phyloP scores from a whole-genome alignment of 2,113 vertebrate genomes.

The Brachyhypopomus gauderio region DNA sequence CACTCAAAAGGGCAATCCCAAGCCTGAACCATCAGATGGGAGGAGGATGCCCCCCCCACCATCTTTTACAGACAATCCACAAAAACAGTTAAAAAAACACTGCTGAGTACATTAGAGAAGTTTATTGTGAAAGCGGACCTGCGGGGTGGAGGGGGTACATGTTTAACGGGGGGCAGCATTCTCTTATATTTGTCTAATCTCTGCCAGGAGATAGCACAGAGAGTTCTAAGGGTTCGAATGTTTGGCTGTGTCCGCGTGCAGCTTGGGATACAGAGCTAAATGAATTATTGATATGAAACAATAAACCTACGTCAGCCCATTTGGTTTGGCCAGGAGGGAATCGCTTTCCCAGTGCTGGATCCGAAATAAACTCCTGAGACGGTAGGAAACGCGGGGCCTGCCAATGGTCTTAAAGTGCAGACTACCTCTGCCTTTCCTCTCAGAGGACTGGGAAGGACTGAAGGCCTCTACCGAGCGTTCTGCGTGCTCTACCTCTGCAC shows the following conservation, averaged over 20 bases:
- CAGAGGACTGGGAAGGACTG: background rate
- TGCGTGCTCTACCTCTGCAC: background rate
- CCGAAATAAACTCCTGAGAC: slow-evolving; percentile 45
- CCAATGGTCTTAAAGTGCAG: slow-evolving; percentile 39
- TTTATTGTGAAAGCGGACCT: slow-evolving; percentile 53
- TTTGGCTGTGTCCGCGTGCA: slow-evolving; percentile 48
- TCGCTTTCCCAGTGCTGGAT: slow-evolving; percentile 44
- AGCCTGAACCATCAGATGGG: too few relatives aligned
- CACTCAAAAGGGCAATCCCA: too few relatives aligned
- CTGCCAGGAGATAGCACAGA: slow-evolving; percentile 53
- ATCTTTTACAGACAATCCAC: slow-evolving; percentile 10
- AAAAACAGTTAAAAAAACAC: slow-evolving; percentile 8
- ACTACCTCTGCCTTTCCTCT: background rate
- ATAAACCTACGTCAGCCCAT: slow-evolving; percentile 52
- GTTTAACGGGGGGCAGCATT: slow-evolving; percentile 11
- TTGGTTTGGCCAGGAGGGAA: slow-evolving; percentile 42
- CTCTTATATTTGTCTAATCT: slow-evolving; percentile 51
- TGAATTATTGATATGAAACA: slow-evolving; percentile 58
- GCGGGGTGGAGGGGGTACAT: too few relatives aligned
- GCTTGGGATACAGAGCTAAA: slow-evolving; percentile 46
- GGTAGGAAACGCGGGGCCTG: slow-evolving; percentile 43
- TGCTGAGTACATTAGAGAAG: slow-evolving; percentile 29
- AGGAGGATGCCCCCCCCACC: too few relatives aligned
- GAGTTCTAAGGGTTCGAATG: slow-evolving; percentile 49
- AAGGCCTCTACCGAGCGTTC: background rate